Evolutionary conservation across 2,113 vertebrate genomes (phyloP).

Genomic region (Loxodonta africana): DNA sequence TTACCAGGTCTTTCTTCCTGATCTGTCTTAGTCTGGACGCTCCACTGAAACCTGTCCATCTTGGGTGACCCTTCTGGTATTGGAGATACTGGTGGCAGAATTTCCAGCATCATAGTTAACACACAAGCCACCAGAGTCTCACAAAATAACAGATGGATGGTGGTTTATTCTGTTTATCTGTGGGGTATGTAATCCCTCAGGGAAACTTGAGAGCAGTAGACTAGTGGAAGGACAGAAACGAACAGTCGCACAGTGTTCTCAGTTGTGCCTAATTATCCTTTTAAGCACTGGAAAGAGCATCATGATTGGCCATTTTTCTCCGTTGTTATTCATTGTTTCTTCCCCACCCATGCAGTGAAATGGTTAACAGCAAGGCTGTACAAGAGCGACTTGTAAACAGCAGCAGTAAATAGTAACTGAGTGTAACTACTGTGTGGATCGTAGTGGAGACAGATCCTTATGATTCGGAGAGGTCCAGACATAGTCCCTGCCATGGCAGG

Average conservation of each 20-base stretch:
- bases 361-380: background rate
- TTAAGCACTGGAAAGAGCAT: background rate
- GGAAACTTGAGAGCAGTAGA: background rate
- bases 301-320: background rate
- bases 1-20: background rate
- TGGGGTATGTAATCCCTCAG: background rate
- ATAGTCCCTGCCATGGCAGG: too few relatives aligned
- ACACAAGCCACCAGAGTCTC: background rate
- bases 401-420: background rate
- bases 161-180: background rate
- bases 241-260: background rate
- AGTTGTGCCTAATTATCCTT: background rate
- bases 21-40: background rate
- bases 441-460: background rate
- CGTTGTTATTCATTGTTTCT: background rate
- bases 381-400: background rate
- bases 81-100: background rate
- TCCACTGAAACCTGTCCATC: background rate
- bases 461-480: background rate
- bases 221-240: background rate
- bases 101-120: background rate
- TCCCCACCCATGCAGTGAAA: background rate
- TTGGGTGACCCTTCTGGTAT: background rate
- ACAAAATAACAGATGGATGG: background rate
- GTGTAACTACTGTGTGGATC: background rate